These are phyloP conservation scores for Rhodophaea formosa DNA, from an alignment of 2,888 invertebrate genomes.

Conservation along the genomic window DNA sequence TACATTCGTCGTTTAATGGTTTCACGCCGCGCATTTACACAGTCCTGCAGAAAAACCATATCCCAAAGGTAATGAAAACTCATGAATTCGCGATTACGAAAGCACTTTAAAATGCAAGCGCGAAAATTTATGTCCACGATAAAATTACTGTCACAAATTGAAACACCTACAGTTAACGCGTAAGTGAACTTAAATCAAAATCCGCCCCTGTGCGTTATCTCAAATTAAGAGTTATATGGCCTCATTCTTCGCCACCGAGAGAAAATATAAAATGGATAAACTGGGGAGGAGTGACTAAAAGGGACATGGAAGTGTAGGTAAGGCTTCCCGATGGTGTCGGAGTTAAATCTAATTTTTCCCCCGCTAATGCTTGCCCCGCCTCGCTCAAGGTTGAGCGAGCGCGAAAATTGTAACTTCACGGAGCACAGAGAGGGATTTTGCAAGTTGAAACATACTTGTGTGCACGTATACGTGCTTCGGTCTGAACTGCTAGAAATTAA, in stretches of 20 bases:
- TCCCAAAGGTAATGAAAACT: neutral
- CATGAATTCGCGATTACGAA: conserved; percentile 2
- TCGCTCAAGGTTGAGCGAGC: conserved; percentile 63
- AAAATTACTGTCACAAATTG: conserved; percentile 14
- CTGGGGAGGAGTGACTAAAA: conserved; percentile 54
- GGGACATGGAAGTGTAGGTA: conserved; percentile 53
- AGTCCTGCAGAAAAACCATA: neutral
- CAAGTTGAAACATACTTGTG: conserved; percentile 33
- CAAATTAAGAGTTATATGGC: conserved; percentile 55
- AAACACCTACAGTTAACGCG: conserved; percentile 16
- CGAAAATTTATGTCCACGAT: conserved; percentile 1
- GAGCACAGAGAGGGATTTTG: conserved; percentile 42
- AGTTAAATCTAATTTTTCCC: conserved; percentile 76
- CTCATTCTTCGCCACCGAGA: conserved; percentile 43
- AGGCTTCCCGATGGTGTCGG: conserved; percentile 57
- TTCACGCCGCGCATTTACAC: neutral
- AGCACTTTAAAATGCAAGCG: conserved; percentile 3
- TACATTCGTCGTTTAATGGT: neutral
- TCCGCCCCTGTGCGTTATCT: conserved; percentile 34
- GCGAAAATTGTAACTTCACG: conserved; percentile 65
- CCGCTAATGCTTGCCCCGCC: conserved; percentile 63
- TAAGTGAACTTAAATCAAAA: conserved; percentile 19
- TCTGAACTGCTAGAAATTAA: conserved; percentile 23
- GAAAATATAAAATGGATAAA: conserved; percentile 65
- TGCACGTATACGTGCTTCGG: conserved; percentile 25